These are phyloP conservation scores for Eurytoma californica DNA, from an alignment of 2,888 invertebrate species.

Conservation along the genomic window DNA sequence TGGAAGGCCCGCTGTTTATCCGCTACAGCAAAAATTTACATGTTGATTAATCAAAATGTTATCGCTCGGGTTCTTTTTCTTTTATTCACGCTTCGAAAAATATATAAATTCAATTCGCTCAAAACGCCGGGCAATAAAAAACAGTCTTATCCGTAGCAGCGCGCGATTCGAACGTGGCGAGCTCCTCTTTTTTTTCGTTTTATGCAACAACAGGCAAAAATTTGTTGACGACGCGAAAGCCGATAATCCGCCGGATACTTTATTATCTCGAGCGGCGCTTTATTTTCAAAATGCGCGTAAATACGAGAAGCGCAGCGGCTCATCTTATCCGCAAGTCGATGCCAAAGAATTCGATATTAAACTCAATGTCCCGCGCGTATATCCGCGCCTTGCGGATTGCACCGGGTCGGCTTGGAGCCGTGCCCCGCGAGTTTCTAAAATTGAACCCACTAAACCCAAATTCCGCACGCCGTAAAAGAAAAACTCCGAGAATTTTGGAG, in stretches of 20 bases:
- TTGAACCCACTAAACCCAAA: background rate
- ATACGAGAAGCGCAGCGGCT: background rate
- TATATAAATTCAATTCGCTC: no score
- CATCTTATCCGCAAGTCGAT: background rate
- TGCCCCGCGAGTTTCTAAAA: no score
- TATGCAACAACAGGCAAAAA: constrained; percentile 9
- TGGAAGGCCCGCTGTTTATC: no score
- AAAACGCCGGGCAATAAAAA: no score
- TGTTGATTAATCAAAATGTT: background rate
- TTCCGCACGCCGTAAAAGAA: background rate
- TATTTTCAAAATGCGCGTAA: background rate
- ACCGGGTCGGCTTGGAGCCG: no score
- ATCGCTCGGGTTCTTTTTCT: background rate
- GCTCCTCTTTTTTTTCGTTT: no score
- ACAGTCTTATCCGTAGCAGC: no score
- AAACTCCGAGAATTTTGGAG: background rate
- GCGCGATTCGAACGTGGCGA: no score
- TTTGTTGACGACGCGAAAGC: constrained; percentile 40
- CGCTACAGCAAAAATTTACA: no score
- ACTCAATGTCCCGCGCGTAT: background rate
- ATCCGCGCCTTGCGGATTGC: background rate
- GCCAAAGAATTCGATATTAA: background rate
- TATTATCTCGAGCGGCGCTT: constrained; percentile 1
- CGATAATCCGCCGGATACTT: constrained; percentile 21
- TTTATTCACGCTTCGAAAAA: background rate